Percentiles rank a stretch among this genome's conserved stretches.
phyloP scores from a whole-genome alignment of 2,797 vertebrate genomes.

The Poeciliopsis turneri region DNA sequence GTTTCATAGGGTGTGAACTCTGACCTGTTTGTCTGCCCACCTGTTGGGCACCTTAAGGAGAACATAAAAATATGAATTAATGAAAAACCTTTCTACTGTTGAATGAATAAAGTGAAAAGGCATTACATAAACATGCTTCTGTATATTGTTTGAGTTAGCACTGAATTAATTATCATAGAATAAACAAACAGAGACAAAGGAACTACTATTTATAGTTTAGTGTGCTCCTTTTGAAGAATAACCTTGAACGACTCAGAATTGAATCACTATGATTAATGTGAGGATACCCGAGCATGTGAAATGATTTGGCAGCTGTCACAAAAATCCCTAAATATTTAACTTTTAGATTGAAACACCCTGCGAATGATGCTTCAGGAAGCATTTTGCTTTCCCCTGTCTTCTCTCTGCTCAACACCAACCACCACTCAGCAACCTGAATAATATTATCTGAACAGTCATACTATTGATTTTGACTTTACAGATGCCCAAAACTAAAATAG shows the following conservation, averaged over 20 bases:
- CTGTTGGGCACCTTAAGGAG: slow-evolving; percentile 22
- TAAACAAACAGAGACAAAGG: neutral
- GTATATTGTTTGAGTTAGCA: slow-evolving; percentile 14
- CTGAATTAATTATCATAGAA: slow-evolving; percentile 18
- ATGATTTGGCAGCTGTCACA: neutral
- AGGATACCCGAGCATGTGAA: neutral
- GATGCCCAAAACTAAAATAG: neutral
- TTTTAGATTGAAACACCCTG: neutral
- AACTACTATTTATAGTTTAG: neutral
- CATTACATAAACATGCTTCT: slow-evolving; percentile 1
- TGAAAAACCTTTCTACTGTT: neutral
- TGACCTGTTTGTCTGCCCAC: slow-evolving; percentile 35
- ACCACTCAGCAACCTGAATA: neutral
- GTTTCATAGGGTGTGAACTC: slow-evolving; percentile 13
- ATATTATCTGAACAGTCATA: neutral
- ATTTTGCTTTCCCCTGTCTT: neutral
- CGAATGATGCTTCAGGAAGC: neutral
- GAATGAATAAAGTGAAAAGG: neutral
- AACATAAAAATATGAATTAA: slow-evolving; percentile 13
- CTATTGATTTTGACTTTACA: neutral
- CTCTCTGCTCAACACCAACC: neutral
- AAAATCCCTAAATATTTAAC: neutral
- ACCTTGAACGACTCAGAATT: neutral
- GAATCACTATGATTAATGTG: neutral
- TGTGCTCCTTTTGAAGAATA: neutral